Conservation (phyloP, 2,113 vertebrate species). For the Marmota flaviventris region DNA sequence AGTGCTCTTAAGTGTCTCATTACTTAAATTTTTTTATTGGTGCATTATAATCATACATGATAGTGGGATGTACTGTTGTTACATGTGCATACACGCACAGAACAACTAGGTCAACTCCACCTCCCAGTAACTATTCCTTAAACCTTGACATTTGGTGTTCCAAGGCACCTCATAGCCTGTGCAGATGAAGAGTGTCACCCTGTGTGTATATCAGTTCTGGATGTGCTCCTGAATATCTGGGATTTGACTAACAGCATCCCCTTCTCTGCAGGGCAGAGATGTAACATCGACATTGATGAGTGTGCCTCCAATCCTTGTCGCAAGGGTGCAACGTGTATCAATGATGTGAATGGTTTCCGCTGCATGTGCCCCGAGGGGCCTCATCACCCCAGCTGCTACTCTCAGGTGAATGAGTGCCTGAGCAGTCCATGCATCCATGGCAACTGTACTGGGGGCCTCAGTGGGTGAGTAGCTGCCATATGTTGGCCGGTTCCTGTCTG, state of each 20-base stretch:
- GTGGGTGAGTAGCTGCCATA: slow-evolving; percentile 86
- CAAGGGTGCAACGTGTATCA: slow-evolving; percentile 94
- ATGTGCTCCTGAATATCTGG: not conserved
- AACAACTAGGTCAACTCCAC: no score
- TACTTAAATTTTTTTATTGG: not conserved
- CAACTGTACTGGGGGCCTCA: slow-evolving; percentile 91
- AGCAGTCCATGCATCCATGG: slow-evolving; percentile 93
- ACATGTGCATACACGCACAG: no score
- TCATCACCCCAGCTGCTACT: slow-evolving; percentile 93
- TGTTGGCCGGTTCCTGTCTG: not conserved
- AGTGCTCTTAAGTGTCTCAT: not conserved
- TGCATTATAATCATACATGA: no score
- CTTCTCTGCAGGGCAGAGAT: slow-evolving; percentile 89
- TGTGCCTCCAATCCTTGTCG: slow-evolving; percentile 95
- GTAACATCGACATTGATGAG: slow-evolving; percentile 93
- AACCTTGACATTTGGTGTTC: not conserved
- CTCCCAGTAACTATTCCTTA: not conserved
- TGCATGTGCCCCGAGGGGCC: slow-evolving; percentile 93
- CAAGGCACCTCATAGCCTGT: not conserved
- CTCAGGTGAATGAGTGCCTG: slow-evolving; percentile 93
- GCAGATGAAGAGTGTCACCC: not conserved
- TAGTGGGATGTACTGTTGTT: no score
- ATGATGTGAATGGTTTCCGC: slow-evolving; percentile 92
- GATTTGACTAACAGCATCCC: not conserved
- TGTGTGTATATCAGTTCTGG: not conserved